A percentile compares a stretch with the other conserved stretches of the same genome.
phyloP scores from a whole-genome alignment of 1,140 invertebrate species.

The Penaeus indicus region DNA sequence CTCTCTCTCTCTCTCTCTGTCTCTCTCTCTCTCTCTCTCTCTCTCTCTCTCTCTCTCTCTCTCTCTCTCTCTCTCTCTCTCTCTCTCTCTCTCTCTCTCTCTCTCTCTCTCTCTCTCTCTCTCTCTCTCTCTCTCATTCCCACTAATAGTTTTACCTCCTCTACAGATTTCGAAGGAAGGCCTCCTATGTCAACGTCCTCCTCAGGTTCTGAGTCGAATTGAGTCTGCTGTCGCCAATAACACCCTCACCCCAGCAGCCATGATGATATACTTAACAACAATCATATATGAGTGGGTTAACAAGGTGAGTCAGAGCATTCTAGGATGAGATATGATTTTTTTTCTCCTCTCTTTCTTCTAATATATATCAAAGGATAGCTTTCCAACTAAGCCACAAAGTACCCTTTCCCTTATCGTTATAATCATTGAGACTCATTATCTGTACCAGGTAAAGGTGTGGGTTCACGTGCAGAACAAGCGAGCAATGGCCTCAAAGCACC shows the following conservation, averaged over 20 bases:
- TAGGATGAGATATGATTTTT: background rate
- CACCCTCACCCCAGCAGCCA: slow-evolving; percentile 24
- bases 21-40: too few relatives aligned
- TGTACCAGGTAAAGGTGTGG: slow-evolving; percentile 51
- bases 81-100: too few relatives aligned
- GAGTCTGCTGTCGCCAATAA: slow-evolving; percentile 38
- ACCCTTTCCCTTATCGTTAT: background rate
- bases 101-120: too few relatives aligned
- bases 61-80: too few relatives aligned
- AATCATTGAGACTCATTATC: background rate
- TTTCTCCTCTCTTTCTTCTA: too few relatives aligned
- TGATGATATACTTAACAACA: slow-evolving; percentile 34
- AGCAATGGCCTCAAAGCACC: too few relatives aligned
- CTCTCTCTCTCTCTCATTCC: too few relatives aligned
- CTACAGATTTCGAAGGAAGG: slow-evolving; percentile 28
- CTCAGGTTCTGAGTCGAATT: slow-evolving; percentile 48
- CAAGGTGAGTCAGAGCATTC: slow-evolving; percentile 37
- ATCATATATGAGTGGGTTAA: slow-evolving; percentile 54
- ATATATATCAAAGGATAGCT: background rate
- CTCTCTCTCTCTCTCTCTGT: too few relatives aligned
- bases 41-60: too few relatives aligned
- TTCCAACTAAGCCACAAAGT: background rate
- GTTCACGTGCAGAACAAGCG: slow-evolving; percentile 40
- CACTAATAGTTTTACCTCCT: too few relatives aligned
- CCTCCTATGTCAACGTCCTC: slow-evolving; percentile 15